A percentile compares a stretch with the other conserved stretches of the same genome.
phyloP scores from a whole-genome alignment of 1,140 invertebrate species.

The Rhynchophorus ferrugineus region DNA sequence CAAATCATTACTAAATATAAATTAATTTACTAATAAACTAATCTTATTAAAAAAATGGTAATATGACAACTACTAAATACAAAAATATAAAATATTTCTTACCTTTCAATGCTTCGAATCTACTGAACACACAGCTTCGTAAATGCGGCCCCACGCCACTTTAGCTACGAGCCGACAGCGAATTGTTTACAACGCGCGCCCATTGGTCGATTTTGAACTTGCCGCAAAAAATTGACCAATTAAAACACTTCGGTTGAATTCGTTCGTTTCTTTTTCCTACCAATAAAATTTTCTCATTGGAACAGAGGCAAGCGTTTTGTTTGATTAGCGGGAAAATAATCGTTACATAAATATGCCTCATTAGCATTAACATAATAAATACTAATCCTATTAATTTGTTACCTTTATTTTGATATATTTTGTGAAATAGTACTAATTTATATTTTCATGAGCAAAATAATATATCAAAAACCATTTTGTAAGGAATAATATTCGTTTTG shows the following conservation, averaged over 20 bases:
- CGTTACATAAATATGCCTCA: slow-evolving; percentile 14
- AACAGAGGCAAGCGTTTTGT: slow-evolving; percentile 18
- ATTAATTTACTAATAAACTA: slow-evolving; percentile 27
- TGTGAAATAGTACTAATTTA: too few relatives aligned
- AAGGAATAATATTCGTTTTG: too few relatives aligned
- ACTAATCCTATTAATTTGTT: too few relatives aligned
- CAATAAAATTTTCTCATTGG: slow-evolving; percentile 23
- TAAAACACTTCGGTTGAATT: slow-evolving; percentile 25
- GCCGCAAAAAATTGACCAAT: slow-evolving; percentile 55
- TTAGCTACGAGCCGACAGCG: slow-evolving; percentile 48
- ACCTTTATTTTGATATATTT: too few relatives aligned
- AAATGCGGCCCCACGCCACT: slow-evolving; percentile 56
- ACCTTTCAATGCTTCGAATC: slow-evolving; percentile 49
- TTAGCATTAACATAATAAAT: background rate
- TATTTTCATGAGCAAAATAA: too few relatives aligned
- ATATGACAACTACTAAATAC: slow-evolving; percentile 45
- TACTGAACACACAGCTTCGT: slow-evolving; percentile 54
- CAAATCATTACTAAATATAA: slow-evolving; percentile 12
- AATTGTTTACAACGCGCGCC: slow-evolving; percentile 42
- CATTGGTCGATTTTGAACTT: slow-evolving; percentile 55
- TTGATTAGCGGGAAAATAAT: slow-evolving; percentile 24
- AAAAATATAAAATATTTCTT: slow-evolving; percentile 51
- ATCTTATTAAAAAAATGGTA: slow-evolving; percentile 30
- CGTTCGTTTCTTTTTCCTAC: slow-evolving; percentile 23
- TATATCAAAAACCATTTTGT: too few relatives aligned